These are phyloP conservation scores for Perca schrenkii DNA, from an alignment of 2,113 vertebrate genomes.

Conservation along the genomic window DNA sequence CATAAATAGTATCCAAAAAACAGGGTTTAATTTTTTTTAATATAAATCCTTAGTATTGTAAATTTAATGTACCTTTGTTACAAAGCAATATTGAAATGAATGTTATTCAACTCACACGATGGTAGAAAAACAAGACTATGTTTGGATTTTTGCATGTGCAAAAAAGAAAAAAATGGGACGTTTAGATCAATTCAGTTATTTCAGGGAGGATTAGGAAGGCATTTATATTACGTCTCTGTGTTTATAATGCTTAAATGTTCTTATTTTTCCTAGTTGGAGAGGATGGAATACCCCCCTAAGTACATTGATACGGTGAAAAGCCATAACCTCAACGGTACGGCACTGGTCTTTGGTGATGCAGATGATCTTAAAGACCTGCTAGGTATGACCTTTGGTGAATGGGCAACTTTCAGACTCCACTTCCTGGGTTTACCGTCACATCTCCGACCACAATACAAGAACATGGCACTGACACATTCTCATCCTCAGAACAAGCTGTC, in stretches of 20 bases:
- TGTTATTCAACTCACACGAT: neutral
- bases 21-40: neutral
- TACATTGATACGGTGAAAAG: constrained; percentile 71
- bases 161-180: neutral
- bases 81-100: neutral
- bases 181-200: neutral
- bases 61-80: neutral
- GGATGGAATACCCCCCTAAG: constrained; percentile 59
- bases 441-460: constrained; percentile 29
- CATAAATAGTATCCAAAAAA: neutral
- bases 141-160: neutral
- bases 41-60: neutral
- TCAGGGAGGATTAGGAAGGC: neutral
- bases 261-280: constrained; percentile 71
- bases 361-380: constrained; percentile 80
- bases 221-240: neutral
- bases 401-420: constrained; percentile 81
- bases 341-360: constrained; percentile 77
- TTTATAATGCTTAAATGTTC: constrained; percentile 15
- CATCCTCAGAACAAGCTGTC: constrained; percentile 12
- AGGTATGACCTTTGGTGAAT: constrained; percentile 83
- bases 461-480: neutral
- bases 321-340: constrained; percentile 73
- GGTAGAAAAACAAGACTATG: neutral
- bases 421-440: constrained; percentile 73